Base-by-base conservation (phyloP, 1,140 invertebrate genomes). In the Listronotus oregonensis region DNA sequence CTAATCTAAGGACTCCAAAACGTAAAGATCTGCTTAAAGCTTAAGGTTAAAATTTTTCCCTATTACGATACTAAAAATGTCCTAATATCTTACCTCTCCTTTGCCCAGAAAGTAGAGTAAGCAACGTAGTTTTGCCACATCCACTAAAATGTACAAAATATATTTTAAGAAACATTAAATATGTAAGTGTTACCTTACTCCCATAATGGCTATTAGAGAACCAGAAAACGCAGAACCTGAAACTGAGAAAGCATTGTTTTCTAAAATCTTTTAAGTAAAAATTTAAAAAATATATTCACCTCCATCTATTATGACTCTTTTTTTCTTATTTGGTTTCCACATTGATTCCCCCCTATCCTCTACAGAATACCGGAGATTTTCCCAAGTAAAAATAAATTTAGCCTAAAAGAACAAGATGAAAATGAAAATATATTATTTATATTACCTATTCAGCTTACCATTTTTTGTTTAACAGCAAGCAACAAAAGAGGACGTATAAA, bases 61-160 rank as follows among this genome's bases (percentile, higher is more conserved):
- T 27, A 27, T 27, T 27, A 3, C 2, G 21, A 27, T 27, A 27
- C 21, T 27, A 27, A 27, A 3, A 27, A 27, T 27, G 21, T 27
- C 51, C 17, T 55, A 12, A 43, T 58, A 49, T 49, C 62, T 66
- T 70, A 78, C 85, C 84, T 75, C 86, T 85, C 58, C 87, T 81
- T 61, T 87, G 81, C 62, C 85, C 83, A 73, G 88, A 89, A 65
- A 90, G 86, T 3, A 86, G 85, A 8, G 87, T 86, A 18, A 91
- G 76, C 8, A 91, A 72, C 18, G 88, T 88, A 34, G 89, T 91
- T 80, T 90, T 90, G 40, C 89, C 89, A 43, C 86, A 84, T 10
- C 88, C 89, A 82, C 88, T 89, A 69, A 58, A 80, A 81, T 62
- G 52, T 39, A 63, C 62, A 68, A 32, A 32, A 54, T 47, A 43